Evolutionary conservation across 2,797 vertebrate species (phyloP).

Genomic region (Scyliorhinus canicula): DNA sequence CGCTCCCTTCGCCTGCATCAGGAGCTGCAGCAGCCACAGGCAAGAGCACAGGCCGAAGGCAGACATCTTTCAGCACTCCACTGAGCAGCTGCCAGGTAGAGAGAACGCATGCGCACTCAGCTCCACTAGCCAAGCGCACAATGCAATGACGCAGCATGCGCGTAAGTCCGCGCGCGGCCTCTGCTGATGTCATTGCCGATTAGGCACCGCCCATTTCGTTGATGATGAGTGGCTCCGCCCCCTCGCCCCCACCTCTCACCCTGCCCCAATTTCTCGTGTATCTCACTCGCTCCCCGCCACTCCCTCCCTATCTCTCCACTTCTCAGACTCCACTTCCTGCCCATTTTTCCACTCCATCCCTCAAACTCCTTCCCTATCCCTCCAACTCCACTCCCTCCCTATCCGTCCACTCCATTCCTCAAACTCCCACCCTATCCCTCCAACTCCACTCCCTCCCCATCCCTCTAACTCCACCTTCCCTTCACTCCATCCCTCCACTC

Average conservation of each 20-base stretch:
- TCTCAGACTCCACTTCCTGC: too few species aligned
- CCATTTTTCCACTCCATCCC: rapidly evolving
- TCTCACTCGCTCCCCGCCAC: too few species aligned
- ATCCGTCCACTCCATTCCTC: too few species aligned
- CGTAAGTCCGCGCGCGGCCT: neutral
- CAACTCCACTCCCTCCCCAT: too few species aligned
- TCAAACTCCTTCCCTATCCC: rapidly evolving
- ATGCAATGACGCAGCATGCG: neutral
- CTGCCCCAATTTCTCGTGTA: too few species aligned
- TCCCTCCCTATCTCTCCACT: neutral
- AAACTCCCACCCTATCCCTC: too few species aligned
- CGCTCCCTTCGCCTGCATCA: neutral
- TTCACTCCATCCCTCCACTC: too few species aligned
- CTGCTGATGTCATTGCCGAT: neutral
- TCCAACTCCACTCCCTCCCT: too few species aligned
- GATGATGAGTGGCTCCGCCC: neutral
- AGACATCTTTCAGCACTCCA: neutral
- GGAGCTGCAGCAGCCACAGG: neutral
- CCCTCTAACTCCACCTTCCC: too few species aligned
- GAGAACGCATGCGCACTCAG: slow-evolving; percentile 2
- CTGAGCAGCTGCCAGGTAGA: neutral
- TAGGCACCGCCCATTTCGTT: neutral
- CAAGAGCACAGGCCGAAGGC: too few species aligned
- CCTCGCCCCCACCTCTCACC: too few species aligned
- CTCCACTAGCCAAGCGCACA: neutral